Base-by-base conservation (phyloP, 2,113 vertebrate species). In the Sardina pilchardus region DNA sequence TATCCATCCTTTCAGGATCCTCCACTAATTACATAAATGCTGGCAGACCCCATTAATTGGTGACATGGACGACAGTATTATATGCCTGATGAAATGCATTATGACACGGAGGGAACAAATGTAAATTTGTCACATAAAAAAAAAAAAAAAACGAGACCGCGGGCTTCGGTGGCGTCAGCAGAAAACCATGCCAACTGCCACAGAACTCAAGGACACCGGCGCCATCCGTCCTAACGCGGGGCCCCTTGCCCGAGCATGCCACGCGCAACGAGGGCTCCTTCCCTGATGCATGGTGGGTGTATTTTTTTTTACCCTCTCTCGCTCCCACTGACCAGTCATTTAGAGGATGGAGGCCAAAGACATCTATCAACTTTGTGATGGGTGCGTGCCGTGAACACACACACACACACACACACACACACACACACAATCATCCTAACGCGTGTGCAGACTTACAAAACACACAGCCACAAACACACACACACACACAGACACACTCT, bases 311-410 rank as follows among this genome's bases (percentile, higher is more conserved):
- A 2, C 63, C 30, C 21, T n/a, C 30, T 78, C 34, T 78, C 34
- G 36, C 71, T 78, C 71, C 34, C 71, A 78, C 71, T 78, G 71
- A 78, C 71, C 71, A 78, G 71, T 78, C 71, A 78, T 78, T 78
- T 78, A 16, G 30, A 78, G 71, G 71, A 34, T 78, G 71, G 71
- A 78, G 71, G 71, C 71, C 71, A 36, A 78, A 78, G 34, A 12
- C 71, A 78, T 78, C 71, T 16, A 78, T 78, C 71, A 78, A 34
- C 71, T 67, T 12, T 67, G n/a, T 67, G 63, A 67, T 14, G 26
- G 63, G 10, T 39, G 4, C 63, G n/a, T n/a, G n/a, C n/a, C n/a
- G n/a, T n/a, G 30, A 5, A 71, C 63, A 71, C 63, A 71, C 63
- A 71, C 63, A 30, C 63, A 30, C n/a, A 71, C 63, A 34, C 26